Evolutionary conservation across 2,797 vertebrate species (phyloP).

Genomic region (Thaleichthys pacificus): DNA sequence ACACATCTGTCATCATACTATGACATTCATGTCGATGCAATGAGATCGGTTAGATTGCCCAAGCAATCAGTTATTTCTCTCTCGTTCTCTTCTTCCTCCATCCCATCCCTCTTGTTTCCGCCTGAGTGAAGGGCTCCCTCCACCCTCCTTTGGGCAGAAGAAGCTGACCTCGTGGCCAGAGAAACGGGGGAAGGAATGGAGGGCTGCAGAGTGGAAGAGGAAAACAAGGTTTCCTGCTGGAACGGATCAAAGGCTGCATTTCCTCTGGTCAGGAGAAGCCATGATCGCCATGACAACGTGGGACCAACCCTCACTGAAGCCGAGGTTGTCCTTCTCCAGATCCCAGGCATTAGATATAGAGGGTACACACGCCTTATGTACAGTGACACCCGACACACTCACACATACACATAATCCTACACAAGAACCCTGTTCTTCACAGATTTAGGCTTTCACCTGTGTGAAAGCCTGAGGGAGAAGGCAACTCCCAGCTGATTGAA

Average conservation of each 20-base stretch:
- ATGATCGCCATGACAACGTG: constrained; percentile 57
- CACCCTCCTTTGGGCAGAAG: constrained; percentile 34
- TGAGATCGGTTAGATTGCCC: too few relatives aligned
- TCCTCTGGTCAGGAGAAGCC: constrained; percentile 59
- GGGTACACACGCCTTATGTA: neutral
- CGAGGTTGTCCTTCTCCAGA: constrained; percentile 29
- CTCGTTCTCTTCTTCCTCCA: neutral
- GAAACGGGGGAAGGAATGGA: constrained; percentile 25
- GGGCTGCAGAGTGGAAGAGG: constrained; percentile 47
- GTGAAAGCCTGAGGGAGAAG: too few relatives aligned
- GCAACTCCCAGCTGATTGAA: too few relatives aligned
- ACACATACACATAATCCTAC: too few relatives aligned
- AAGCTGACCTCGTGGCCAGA: constrained; percentile 24
- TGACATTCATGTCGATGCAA: too few relatives aligned
- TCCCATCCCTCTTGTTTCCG: neutral
- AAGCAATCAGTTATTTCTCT: neutral
- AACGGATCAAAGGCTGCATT: constrained; percentile 55
- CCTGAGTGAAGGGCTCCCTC: constrained; percentile 1
- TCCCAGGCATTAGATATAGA: neutral
- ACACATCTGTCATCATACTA: too few relatives aligned
- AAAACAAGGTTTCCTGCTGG: constrained; percentile 71
- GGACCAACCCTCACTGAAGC: constrained; percentile 34
- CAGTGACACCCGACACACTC: too few relatives aligned
- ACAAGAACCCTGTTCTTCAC: too few relatives aligned
- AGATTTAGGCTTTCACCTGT: too few relatives aligned